Evolutionary conservation across 2,113 vertebrate genomes (phyloP).

Genomic region (Ammodramus savannarum): DNA sequence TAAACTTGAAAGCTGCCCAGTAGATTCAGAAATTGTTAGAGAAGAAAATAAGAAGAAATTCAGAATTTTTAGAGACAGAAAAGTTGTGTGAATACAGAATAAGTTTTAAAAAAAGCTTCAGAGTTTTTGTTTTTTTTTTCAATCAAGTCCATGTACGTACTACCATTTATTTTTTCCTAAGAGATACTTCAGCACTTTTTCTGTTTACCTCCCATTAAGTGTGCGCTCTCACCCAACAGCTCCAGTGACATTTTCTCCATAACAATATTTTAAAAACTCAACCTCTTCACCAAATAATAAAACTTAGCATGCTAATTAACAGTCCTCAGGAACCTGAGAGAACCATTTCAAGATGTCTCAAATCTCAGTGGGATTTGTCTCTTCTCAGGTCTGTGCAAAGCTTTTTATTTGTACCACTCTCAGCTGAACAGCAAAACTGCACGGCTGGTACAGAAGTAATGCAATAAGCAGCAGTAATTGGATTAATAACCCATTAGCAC

Average conservation of each 20-base stretch:
- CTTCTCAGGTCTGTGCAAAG: neutral
- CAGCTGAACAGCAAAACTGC: neutral
- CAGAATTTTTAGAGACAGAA: neutral
- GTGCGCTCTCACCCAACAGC: neutral
- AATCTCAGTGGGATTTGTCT: slow-evolving; percentile 1
- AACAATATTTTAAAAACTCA: neutral
- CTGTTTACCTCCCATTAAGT: neutral
- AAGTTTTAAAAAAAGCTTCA: neutral
- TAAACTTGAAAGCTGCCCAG: neutral
- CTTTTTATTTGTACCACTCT: slow-evolving; percentile 5
- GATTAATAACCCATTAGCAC: slow-evolving; percentile 58
- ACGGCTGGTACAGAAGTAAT: neutral
- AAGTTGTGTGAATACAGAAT: neutral
- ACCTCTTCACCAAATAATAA: neutral
- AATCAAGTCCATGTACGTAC: neutral
- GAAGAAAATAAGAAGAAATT: neutral
- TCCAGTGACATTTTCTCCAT: neutral
- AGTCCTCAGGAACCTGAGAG: neutral
- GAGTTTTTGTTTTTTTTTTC: neutral
- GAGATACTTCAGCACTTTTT: neutral
- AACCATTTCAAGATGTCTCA: neutral
- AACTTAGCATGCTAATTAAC: neutral
- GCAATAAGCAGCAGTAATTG: slow-evolving; percentile 15
- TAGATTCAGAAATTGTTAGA: neutral
- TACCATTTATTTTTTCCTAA: neutral